Base-by-base conservation (phyloP, 2,888 invertebrate species). In the Lycocerus yunnanus region DNA sequence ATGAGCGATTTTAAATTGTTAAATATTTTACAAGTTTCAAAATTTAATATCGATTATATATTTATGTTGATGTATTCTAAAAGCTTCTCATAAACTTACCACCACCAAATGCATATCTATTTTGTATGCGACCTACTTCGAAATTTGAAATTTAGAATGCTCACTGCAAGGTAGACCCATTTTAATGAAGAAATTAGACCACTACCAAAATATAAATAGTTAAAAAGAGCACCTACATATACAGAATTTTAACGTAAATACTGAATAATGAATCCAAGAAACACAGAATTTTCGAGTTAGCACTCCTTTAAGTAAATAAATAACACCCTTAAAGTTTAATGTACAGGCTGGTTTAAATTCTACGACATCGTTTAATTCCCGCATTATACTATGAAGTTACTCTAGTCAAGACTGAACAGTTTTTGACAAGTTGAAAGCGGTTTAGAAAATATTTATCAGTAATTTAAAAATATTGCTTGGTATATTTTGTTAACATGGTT, bases 71-170 rank as follows among this genome's bases (percentile, higher is more conserved):
- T 63, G 20, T 63, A 63, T 63, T 63, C 20, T 16, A 63, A 63
- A 63, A 63, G 20, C 61, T 20, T 18, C 43, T 18, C 61, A 63
- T 63, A 15, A 63, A 63, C 16, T 63, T 63, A 18, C 20, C 20
- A 63, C n/a, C 20, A 63, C 61, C 61, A n/a, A 63, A 63, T 63
- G 18, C 61, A 63, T 68, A 68, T 14, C 27, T 66, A 63, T 66
- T 70, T 73, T 67, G 58, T 60, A 59, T 74, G 74, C 68, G 71
- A 71, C 74, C 74, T 74, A 74, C 71, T 74, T 71, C 21, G 21
- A 67, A 70, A 74, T 74, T 74, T 74, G 15, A 21, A 67, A 74
- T 74, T 74, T 74, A 43, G 15, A 74, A 71, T 73, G 68, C 71
- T 20, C 43, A n/a, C 43, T 43, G n/a, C n/a, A 43, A 43, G 6